These are phyloP conservation scores for Diaperis boleti DNA, from an alignment of 2,888 invertebrate genomes.

Conservation along the genomic window DNA sequence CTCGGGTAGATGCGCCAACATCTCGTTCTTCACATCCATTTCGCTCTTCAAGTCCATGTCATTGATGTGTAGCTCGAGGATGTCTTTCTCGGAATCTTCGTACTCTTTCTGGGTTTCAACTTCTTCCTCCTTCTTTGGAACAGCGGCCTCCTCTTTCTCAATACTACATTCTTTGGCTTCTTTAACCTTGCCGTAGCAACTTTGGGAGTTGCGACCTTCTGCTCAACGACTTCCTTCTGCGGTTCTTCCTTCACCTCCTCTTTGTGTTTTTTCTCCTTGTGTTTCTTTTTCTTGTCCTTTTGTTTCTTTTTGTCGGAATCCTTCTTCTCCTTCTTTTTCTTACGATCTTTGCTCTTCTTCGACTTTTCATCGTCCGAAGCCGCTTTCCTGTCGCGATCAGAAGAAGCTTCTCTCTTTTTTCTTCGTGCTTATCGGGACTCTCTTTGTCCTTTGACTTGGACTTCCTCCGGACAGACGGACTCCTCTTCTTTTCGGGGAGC, in stretches of 20 bases:
- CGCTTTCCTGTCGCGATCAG: conserved; percentile 57
- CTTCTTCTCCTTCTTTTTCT: conserved; percentile 70
- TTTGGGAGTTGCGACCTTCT: conserved; percentile 51
- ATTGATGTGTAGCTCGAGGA: conserved; percentile 72
- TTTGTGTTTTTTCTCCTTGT: conserved; percentile 60
- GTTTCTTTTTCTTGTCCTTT: conserved; percentile 66
- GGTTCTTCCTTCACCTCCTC: conserved; percentile 61
- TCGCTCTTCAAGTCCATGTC: conserved; percentile 70
- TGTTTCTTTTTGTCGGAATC: conserved; percentile 65
- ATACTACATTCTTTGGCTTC: conserved; percentile 54
- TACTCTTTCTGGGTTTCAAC: conserved; percentile 57
- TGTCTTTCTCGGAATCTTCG: conserved; percentile 68
- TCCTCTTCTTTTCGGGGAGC: conserved; percentile 53
- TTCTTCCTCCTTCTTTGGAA: conserved; percentile 49
- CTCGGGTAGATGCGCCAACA: conserved; percentile 81
- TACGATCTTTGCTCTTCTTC: conserved; percentile 67
- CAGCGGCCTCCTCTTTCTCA: conserved; percentile 49
- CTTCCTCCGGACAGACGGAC: conserved; percentile 61
- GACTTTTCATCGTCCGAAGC: conserved; percentile 62
- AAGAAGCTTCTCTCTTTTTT: conserved; percentile 55
- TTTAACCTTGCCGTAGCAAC: conserved; percentile 67
- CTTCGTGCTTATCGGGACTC: conserved; percentile 61
- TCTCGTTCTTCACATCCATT: conserved; percentile 68
- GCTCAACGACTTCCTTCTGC: conserved; percentile 61
- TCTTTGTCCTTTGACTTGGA: conserved; percentile 62